Conservation (phyloP, 2,797 vertebrate species). For the Neomorphus geoffroyi region DNA sequence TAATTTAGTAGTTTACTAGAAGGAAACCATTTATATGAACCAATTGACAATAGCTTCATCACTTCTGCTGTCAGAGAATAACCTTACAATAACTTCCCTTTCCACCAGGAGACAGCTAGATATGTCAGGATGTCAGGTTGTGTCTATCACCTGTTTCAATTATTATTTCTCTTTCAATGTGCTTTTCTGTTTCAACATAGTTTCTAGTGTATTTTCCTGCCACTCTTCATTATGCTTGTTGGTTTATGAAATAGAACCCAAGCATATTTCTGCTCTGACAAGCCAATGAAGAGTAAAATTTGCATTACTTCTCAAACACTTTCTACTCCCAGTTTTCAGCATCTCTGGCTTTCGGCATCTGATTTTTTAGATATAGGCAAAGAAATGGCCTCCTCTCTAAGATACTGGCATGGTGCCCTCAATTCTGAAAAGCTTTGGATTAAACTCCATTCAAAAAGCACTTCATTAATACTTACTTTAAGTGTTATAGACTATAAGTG, state of each 20-base stretch:
- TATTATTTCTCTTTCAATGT: neutral
- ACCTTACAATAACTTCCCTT: neutral
- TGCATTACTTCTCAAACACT: neutral
- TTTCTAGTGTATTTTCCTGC: neutral
- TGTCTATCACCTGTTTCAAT: neutral
- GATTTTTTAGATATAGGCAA: neutral
- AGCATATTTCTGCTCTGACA: rapidly evolving
- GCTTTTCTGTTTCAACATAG: neutral
- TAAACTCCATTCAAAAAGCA: neutral
- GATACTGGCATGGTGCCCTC: rapidly evolving
- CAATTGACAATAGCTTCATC: neutral
- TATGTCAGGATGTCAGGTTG: neutral
- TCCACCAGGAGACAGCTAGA: neutral
- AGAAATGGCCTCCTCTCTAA: neutral
- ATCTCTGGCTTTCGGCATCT: neutral
- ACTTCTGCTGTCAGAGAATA: neutral
- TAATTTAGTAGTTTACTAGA: neutral
- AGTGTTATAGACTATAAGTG: no score
- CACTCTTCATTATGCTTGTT: neutral
- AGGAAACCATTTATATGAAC: neutral
- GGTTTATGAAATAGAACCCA: neutral
- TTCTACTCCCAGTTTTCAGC: neutral
- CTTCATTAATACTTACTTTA: neutral
- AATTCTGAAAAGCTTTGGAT: neutral
- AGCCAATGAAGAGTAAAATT: rapidly evolving